Evolutionary conservation across 2,113 vertebrate species (phyloP).

Genomic region (Cheirogaleus medius): DNA sequence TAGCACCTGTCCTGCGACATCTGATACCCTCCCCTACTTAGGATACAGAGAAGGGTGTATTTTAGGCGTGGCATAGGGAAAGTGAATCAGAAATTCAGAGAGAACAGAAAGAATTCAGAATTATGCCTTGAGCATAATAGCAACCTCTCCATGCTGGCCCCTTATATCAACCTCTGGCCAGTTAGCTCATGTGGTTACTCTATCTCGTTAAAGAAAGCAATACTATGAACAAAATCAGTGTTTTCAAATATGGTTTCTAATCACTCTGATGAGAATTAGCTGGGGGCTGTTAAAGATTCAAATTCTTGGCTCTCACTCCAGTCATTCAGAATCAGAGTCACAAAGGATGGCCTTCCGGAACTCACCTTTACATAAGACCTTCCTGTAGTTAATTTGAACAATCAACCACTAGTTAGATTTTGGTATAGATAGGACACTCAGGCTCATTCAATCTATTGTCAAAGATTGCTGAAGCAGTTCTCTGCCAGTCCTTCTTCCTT

Average conservation of each 20-base stretch:
- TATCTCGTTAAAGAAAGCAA: neutral
- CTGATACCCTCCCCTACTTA: neutral
- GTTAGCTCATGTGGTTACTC: neutral
- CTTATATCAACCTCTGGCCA: neutral
- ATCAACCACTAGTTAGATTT: neutral
- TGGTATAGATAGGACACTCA: neutral
- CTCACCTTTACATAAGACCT: neutral
- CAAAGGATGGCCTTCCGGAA: neutral
- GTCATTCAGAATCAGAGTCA: neutral
- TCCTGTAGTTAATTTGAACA: neutral
- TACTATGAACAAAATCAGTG: neutral
- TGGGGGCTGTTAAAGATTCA: neutral
- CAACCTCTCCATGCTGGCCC: neutral
- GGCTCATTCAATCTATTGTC: neutral
- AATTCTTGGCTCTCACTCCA: neutral
- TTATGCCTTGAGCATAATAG: neutral
- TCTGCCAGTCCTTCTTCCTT: neutral
- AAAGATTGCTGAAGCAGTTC: neutral
- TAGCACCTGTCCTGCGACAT: neutral
- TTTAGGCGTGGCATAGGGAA: neutral
- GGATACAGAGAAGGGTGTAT: neutral
- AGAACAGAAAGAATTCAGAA: neutral
- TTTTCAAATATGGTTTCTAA: neutral
- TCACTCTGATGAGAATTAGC: neutral
- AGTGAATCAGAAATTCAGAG: neutral